These are phyloP conservation scores for Philhelius pedissequus DNA, from an alignment of 2,888 invertebrate species.

Conservation along the genomic window DNA sequence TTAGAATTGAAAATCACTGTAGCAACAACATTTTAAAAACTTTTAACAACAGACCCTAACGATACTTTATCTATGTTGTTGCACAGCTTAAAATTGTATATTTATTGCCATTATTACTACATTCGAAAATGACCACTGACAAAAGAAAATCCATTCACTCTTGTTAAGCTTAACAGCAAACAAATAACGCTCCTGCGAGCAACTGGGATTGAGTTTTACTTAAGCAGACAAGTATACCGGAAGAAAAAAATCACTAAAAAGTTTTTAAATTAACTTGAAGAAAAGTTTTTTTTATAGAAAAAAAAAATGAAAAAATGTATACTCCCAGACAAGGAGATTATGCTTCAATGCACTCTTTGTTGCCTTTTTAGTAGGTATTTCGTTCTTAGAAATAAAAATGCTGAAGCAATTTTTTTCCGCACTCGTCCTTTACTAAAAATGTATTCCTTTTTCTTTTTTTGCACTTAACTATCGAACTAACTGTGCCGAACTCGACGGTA, in stretches of 20 bases:
- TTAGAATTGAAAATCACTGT: background rate
- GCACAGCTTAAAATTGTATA: constrained; percentile 7
- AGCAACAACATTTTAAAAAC: background rate
- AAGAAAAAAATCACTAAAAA: constrained; percentile 1
- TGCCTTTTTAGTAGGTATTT: background rate
- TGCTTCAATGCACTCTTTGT: constrained; percentile 35
- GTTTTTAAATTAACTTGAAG: constrained; percentile 59
- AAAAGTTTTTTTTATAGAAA: constrained; percentile 17
- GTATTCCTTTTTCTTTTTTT: background rate
- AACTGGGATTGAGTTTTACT: constrained; percentile 52
- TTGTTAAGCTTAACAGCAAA: constrained; percentile 5
- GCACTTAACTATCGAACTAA: background rate
- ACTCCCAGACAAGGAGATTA: background rate
- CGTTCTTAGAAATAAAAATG: background rate
- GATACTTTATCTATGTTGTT: too few relatives aligned
- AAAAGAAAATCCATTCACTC: constrained; percentile 12
- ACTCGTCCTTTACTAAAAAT: background rate
- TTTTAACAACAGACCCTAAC: constrained; percentile 6
- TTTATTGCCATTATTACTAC: constrained; percentile 5
- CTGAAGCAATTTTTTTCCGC: background rate
- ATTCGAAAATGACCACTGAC: constrained; percentile 10
- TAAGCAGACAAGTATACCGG: background rate
- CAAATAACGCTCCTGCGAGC: constrained; percentile 31
- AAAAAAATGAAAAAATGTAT: constrained; percentile 13
- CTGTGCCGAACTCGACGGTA: background rate